Evolutionary conservation across 1,140 invertebrate species (phyloP).

Genomic region (Apolygus lucorum): DNA sequence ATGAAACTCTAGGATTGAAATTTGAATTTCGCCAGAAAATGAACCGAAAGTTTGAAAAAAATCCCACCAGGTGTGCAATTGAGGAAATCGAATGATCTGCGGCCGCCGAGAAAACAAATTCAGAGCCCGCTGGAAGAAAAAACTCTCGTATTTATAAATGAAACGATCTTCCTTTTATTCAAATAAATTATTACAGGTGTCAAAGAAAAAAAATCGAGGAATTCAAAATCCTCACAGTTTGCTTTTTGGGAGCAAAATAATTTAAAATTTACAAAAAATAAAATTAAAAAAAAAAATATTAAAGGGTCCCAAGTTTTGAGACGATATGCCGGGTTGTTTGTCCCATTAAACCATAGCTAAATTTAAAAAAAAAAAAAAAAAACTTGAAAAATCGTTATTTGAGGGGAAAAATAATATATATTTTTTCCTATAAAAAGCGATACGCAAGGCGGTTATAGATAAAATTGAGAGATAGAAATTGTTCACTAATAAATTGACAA

Average conservation of each 20-base stretch:
- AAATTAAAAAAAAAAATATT: background rate
- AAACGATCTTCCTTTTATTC: constrained; percentile 9
- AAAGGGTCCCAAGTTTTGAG: background rate
- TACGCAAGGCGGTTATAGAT: background rate
- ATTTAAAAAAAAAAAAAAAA: background rate
- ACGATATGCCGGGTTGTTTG: background rate
- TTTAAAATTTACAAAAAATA: background rate
- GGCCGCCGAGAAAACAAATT: no score
- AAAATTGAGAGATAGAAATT: background rate
- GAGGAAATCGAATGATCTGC: no score
- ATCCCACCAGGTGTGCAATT: no score
- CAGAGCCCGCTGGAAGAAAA: no score
- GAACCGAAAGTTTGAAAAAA: no score
- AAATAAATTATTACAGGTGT: constrained; percentile 11
- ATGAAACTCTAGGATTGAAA: no score
- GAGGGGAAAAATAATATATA: no score
- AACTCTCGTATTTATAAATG: constrained; percentile 6
- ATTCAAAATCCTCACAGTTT: background rate
- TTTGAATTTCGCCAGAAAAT: no score
- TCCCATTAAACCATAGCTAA: background rate
- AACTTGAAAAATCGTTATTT: background rate
- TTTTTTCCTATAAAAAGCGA: no score
- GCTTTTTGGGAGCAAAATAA: no score
- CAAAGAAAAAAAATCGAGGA: constrained; percentile 1
- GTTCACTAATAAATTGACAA: constrained; percentile 16